These are phyloP conservation scores for Neolamprologus brichardi DNA, from an alignment of 2,113 vertebrate species.

Conservation along the genomic window DNA sequence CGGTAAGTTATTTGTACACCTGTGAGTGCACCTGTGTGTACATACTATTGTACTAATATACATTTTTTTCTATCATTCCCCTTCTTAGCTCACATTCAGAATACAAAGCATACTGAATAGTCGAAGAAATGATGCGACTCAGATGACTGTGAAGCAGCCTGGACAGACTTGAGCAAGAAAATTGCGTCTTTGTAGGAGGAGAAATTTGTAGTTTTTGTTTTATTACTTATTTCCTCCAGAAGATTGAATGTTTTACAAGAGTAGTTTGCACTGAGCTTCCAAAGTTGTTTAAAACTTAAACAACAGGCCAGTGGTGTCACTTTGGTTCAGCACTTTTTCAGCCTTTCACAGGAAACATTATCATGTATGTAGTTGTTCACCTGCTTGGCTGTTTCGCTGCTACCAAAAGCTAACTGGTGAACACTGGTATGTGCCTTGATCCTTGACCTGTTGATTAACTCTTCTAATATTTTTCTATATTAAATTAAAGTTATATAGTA, in stretches of 20 bases:
- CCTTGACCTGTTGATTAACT: not conserved
- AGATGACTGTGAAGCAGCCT: not conserved
- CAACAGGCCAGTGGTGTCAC: not conserved
- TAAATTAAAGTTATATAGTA: not conserved
- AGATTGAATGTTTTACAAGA: not conserved
- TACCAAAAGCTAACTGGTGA: not conserved
- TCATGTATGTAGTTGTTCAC: not conserved
- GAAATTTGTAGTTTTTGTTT: not conserved
- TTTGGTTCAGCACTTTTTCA: not conserved
- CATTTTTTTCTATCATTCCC: not conserved
- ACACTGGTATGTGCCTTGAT: not conserved
- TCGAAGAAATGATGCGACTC: not conserved
- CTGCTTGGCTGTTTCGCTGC: not conserved
- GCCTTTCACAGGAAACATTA: not conserved
- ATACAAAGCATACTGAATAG: constrained; percentile 36
- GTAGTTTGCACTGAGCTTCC: not conserved
- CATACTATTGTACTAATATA: not conserved
- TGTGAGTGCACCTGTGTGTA: not conserved
- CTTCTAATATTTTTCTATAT: not conserved
- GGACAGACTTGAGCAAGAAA: not conserved
- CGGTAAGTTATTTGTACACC: not conserved
- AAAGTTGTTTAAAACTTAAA: not conserved
- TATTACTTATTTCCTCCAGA: not conserved
- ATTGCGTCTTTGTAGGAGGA: too few species aligned
- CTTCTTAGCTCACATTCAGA: constrained; percentile 31